These are phyloP conservation scores for Brevimyrus niger DNA, from an alignment of 2,113 vertebrate genomes.

Conservation along the genomic window DNA sequence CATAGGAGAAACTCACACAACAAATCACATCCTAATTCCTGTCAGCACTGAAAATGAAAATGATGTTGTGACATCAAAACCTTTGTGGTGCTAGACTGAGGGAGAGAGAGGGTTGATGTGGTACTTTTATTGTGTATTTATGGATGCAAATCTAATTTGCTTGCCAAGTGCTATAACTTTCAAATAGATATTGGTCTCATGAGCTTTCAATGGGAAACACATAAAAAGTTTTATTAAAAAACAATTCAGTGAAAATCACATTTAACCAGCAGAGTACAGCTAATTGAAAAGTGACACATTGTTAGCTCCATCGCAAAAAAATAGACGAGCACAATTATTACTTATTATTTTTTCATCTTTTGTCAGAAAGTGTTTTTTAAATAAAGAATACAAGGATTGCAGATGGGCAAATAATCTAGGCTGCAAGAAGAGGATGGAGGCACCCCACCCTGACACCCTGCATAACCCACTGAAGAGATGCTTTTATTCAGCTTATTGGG, in stretches of 20 bases:
- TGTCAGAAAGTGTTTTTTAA: not conserved
- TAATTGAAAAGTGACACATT: not conserved
- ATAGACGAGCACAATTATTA: not conserved
- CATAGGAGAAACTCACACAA: not conserved
- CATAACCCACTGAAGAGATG: constrained; percentile 27
- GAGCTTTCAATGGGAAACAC: not conserved
- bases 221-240: not conserved
- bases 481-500: constrained; percentile 43
- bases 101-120: not conserved
- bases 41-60: not conserved
- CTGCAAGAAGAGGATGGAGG: constrained; percentile 4
- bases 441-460: constrained; percentile 7
- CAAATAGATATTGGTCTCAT: not conserved
- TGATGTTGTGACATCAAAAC: not conserved
- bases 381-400: not conserved
- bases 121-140: not conserved
- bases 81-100: not conserved
- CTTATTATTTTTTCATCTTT: not conserved
- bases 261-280: not conserved
- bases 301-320: not conserved
- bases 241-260: not conserved
- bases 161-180: not conserved
- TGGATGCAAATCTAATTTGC: not conserved
- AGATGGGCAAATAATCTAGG: constrained; percentile 10
- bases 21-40: not conserved